Evolutionary conservation across 1,140 invertebrate species (phyloP), one percentile per base, ranked within the genome.

Genomic region (Zaprionus camerounensis): DNA sequence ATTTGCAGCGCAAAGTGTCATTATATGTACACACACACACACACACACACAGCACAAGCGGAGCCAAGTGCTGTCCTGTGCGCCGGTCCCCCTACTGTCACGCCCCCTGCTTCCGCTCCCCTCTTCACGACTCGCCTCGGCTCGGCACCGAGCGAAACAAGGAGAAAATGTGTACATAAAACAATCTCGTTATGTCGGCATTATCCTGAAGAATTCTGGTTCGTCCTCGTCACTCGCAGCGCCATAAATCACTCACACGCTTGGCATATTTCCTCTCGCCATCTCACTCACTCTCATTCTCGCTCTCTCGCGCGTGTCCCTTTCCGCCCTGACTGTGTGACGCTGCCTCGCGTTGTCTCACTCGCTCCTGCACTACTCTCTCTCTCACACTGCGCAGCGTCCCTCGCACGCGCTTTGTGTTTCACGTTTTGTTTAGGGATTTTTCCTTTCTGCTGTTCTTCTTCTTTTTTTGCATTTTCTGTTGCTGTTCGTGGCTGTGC

Each of bases 201-300:
- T 91, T 91, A 88, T 91, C 85, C 90, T 91, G 88, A 91, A 91
- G 90, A 91, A 91, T 91, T 90, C 82, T 91, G 78, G 90, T 91
- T 91, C 90, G 90, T 91, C 78, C 90, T 91, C 90, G 90, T 91
- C 90, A 91, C 78, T 91, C 75, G 90, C 73, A 70, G 77, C 73
- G 82, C 90, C 80, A 91, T 91, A 91, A 91, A 91, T 91, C 90
- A 91, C 90, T 91, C 85, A 91, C 85, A 81, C 90, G 84, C 88
- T 85, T 88, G 88, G 70, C 88, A 87, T 80, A 77, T 71, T 87
- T 83, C 69, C 76, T 46, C 64, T 71, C 78, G 46, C 77, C 26
- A 62, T 68, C 57, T 38, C 63, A 15, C 49, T 7, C 31, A 5
- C 62, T 65, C 69, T n/a, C 62, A 44, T 31, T 26, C 46, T 61